phyloP scores from a whole-genome alignment of 2,888 invertebrate species.

The Cantharis nigra region DNA sequence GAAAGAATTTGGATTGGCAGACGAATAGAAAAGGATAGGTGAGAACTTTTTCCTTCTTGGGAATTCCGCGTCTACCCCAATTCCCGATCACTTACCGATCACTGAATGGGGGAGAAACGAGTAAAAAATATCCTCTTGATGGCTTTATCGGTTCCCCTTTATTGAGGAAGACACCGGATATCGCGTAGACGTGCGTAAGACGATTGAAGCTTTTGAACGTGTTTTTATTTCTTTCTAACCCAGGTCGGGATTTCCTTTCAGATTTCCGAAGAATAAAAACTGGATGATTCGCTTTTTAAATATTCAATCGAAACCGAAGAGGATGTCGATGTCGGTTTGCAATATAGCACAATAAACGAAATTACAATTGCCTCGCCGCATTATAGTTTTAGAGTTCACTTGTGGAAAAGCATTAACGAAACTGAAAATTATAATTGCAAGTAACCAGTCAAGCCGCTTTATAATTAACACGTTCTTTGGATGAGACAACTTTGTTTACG shows the following conservation, averaged over 20 bases:
- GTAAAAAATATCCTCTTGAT: slow-evolving; percentile 38
- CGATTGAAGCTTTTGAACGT: slow-evolving; percentile 18
- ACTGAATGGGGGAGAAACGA: slow-evolving; percentile 32
- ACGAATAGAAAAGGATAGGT: slow-evolving; percentile 14
- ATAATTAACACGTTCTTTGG: neutral
- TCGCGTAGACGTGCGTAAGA: slow-evolving; percentile 32
- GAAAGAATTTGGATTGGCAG: slow-evolving; percentile 18
- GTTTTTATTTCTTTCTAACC: neutral
- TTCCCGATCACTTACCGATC: slow-evolving; percentile 40
- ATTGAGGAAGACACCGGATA: slow-evolving; percentile 32
- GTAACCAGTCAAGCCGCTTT: neutral
- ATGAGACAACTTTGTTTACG: neutral
- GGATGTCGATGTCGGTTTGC: neutral
- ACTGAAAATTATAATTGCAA: neutral
- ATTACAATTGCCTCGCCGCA: neutral
- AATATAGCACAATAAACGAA: neutral
- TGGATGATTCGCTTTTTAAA: neutral
- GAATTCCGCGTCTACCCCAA: slow-evolving; percentile 33
- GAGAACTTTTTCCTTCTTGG: slow-evolving; percentile 21
- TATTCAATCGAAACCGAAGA: neutral
- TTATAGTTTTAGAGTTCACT: neutral
- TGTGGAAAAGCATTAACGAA: neutral
- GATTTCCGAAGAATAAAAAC: neutral
- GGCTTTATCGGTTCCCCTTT: slow-evolving; percentile 37
- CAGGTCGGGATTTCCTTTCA: neutral